These are phyloP conservation scores for Nibea albiflora DNA, from an alignment of 2,113 vertebrate species.

Conservation along the genomic window DNA sequence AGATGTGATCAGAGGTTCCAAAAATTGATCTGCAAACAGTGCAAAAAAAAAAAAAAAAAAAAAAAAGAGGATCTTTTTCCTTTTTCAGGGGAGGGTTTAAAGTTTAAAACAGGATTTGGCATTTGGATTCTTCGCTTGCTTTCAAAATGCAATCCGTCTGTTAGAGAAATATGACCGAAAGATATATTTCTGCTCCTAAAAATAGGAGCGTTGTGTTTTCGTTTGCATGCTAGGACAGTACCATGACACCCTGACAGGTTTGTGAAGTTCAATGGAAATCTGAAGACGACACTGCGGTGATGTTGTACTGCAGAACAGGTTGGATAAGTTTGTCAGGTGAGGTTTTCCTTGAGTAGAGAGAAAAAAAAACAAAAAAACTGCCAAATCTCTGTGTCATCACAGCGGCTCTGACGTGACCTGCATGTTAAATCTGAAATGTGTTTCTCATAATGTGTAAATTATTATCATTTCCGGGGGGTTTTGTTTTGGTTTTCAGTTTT, in stretches of 20 bases:
- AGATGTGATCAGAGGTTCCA: conserved; percentile 42
- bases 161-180: neutral
- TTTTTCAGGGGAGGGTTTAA: fast-evolving
- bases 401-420: neutral
- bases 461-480: no score
- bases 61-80: neutral
- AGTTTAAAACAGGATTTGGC: neutral
- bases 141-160: no score
- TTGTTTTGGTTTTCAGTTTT: neutral
- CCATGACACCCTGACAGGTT: neutral
- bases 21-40: conserved; percentile 8
- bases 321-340: conserved; percentile 46
- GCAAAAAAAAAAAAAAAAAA: neutral
- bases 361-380: neutral
- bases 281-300: neutral
- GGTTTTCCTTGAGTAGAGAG: neutral
- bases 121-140: neutral
- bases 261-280: neutral
- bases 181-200: no score
- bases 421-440: neutral
- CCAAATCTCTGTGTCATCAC: conserved; percentile 8
- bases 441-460: neutral
- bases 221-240: neutral
- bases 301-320: conserved; percentile 61
- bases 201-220: neutral